Evolutionary conservation across 2,113 vertebrate species (phyloP).

Genomic region (Dasyurus viverrinus): DNA sequence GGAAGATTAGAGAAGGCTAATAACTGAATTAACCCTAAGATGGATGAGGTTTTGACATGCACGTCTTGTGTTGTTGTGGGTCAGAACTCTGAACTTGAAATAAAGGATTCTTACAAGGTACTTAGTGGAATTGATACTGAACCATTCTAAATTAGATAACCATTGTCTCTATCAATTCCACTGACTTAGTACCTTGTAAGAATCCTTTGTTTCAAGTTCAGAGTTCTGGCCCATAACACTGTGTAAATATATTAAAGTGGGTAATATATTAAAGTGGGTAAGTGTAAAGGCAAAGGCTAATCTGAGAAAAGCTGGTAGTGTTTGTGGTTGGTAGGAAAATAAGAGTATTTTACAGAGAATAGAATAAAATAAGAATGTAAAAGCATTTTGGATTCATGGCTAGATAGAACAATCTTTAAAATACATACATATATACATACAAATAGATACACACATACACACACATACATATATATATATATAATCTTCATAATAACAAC

Average conservation of each 20-base stretch:
- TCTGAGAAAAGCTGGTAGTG: not conserved
- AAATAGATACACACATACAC: too few species aligned
- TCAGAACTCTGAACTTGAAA: too few species aligned
- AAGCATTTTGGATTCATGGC: not conserved
- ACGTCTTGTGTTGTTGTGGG: too few species aligned
- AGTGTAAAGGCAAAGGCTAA: not conserved
- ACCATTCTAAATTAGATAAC: too few species aligned
- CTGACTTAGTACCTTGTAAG: not conserved
- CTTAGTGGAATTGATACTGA: too few species aligned
- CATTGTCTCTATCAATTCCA: too few species aligned
- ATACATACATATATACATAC: too few species aligned
- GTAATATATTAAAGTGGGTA: not conserved
- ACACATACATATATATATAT: too few species aligned
- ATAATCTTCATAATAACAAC: not conserved
- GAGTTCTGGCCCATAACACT: not conserved
- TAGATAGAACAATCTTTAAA: not conserved
- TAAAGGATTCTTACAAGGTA: too few species aligned
- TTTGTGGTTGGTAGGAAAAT: not conserved
- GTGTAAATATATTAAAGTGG: not conserved
- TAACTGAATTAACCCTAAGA: not conserved
- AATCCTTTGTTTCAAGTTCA: too few species aligned
- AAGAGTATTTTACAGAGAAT: not conserved
- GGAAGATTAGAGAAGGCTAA: not conserved
- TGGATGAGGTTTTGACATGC: too few species aligned
- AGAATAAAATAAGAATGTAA: not conserved